phyloP scores from a whole-genome alignment of 2,797 vertebrate species.

The Acrossocheilus wenchowensis region DNA sequence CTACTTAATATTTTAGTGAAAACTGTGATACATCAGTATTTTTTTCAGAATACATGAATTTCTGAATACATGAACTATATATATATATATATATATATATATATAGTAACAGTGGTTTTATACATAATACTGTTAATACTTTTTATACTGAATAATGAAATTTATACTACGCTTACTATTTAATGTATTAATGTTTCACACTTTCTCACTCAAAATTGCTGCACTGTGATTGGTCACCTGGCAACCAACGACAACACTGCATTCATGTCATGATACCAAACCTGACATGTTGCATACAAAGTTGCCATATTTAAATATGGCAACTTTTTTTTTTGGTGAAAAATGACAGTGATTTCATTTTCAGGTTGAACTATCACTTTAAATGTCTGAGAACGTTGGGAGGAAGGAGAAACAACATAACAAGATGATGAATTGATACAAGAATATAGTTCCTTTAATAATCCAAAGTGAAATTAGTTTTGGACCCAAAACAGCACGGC shows the following conservation, averaged over 20 bases:
- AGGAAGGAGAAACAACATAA: neutral
- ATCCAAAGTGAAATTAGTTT: neutral
- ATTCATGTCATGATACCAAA: neutral
- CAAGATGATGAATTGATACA: neutral
- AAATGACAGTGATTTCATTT: neutral
- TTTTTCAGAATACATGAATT: too few species aligned
- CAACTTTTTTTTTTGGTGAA: too few species aligned
- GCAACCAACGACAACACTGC: neutral
- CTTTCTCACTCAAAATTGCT: neutral
- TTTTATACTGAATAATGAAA: neutral
- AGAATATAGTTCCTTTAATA: neutral
- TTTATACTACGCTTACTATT: too few species aligned
- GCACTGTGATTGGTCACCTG: neutral
- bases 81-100: too few species aligned
- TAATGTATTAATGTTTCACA: neutral
- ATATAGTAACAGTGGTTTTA: too few species aligned
- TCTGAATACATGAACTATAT: too few species aligned
- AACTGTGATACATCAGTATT: neutral
- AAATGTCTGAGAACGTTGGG: neutral
- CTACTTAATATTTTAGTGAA: neutral
- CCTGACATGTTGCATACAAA: neutral
- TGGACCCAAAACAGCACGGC: neutral
- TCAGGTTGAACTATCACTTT: neutral
- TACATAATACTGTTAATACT: neutral
- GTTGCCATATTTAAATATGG: neutral